Conservation (phyloP, 2,113 vertebrate genomes). For the Balaenoptera acutorostrata region DNA sequence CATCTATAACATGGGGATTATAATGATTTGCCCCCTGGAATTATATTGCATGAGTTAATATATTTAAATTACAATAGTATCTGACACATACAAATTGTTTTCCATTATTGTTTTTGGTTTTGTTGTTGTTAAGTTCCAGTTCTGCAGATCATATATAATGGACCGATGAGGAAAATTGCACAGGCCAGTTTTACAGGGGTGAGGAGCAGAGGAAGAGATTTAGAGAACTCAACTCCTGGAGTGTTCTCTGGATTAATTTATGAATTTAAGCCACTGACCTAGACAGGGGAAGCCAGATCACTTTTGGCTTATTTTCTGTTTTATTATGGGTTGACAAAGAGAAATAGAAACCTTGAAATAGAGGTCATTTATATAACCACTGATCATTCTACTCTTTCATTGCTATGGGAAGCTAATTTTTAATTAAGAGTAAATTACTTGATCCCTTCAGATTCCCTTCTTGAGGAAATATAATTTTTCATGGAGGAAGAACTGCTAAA, state of each 20-base stretch:
- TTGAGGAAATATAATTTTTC: not conserved
- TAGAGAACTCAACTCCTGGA: not conserved
- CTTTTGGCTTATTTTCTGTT: not conserved
- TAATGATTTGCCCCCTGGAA: not conserved
- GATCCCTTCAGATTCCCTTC: not conserved
- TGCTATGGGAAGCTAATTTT: not conserved
- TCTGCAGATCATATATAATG: not conserved
- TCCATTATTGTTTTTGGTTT: not conserved
- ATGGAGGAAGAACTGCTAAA: not conserved
- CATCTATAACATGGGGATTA: not conserved
- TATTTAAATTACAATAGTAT: not conserved
- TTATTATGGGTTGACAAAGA: not conserved
- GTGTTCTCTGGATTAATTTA: not conserved
- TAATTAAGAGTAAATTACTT: conserved; percentile 9
- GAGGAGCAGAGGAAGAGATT: not conserved
- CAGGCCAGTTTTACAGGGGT: not conserved
- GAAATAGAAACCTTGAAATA: not conserved
- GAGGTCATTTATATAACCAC: not conserved
- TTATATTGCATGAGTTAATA: not conserved
- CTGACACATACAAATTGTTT: not conserved
- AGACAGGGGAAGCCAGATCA: not conserved
- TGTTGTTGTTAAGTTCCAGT: not conserved
- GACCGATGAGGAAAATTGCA: not conserved
- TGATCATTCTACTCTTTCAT: not conserved
- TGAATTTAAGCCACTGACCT: not conserved